Evolutionary conservation across 1,140 invertebrate species (phyloP), one percentile per base, ranked within the genome.

Genomic region (Drosophila sucinea): DNA sequence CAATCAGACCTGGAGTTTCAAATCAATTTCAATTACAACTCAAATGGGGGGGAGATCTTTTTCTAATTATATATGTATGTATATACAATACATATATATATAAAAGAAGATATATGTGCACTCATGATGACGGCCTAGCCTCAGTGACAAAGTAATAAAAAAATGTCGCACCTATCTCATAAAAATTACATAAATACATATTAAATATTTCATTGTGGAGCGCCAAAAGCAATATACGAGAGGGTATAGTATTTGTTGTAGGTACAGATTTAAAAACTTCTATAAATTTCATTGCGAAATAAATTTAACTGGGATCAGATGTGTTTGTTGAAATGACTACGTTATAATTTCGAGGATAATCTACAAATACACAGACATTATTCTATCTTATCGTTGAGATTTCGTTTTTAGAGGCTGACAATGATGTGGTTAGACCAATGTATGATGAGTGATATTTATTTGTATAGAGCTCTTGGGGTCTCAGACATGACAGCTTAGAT

Each of bases 121-220:
- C 58, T 57, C 25, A 41, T 60, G 38, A 60, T 54, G 57, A 60
- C 44, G 60, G 23, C 44, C 44, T 51, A 68, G 4, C 47, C 38
- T 58, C 82, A 79, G 83, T 77, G 83, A 89, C 84, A 89, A 84
- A 89, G 80, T 54, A 80, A 79, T 89, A 89, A 89, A 89, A 83
- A 81, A 78, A 84, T 89, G 74, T 89, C 84, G 81, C 84, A 89
- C 84, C 84, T 85, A 82, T 54, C 64, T 63, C 60, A 83, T 87
- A 89, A 83, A 82, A 86, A 51, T 27, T 67, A 72, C 44, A 32
- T 25, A 57, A 62, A 55, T 60, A 17, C 17, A 17, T 17, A 73
- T 80, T 56, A 77, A 77, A 69, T 64, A 61, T 55, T 63, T 67
- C 58, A 79, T 51, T 71, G 60, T 65, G 41, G 7, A 23, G 38